Evolutionary conservation across 2,797 vertebrate species (phyloP).

Genomic region (Chelonia mydas): DNA sequence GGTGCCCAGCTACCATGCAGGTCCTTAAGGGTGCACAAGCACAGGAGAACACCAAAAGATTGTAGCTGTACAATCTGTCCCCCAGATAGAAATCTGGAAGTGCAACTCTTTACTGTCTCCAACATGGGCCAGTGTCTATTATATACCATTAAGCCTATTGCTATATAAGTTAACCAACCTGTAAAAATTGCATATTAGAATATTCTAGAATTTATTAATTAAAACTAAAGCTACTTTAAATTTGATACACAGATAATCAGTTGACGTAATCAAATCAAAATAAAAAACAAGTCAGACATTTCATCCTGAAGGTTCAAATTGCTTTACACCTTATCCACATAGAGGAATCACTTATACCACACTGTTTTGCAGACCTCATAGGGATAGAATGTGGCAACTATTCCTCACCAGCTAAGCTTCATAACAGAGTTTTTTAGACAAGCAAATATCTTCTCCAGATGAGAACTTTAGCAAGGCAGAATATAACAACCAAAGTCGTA

Average conservation of each 20-base stretch:
- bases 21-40: not conserved
- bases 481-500: not conserved
- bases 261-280: not conserved
- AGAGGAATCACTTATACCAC: not conserved
- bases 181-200: not conserved
- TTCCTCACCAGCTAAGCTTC: not conserved
- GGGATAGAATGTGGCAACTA: not conserved
- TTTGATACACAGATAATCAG: not conserved
- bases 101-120: not conserved
- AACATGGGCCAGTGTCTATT: not conserved
- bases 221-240: not conserved
- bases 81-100: not conserved
- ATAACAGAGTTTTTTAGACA: not conserved
- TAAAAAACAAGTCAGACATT: not conserved
- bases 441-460: not conserved
- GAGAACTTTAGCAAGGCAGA: not conserved
- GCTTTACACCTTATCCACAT: not conserved
- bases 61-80: not conserved
- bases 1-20: not conserved
- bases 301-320: not conserved
- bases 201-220: not conserved
- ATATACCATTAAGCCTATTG: accelerated
- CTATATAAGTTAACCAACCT: not conserved
- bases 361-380: not conserved
- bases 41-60: not conserved